Base-by-base conservation (phyloP, 2,888 invertebrate genomes). In the Nomada goodeniana region DNA sequence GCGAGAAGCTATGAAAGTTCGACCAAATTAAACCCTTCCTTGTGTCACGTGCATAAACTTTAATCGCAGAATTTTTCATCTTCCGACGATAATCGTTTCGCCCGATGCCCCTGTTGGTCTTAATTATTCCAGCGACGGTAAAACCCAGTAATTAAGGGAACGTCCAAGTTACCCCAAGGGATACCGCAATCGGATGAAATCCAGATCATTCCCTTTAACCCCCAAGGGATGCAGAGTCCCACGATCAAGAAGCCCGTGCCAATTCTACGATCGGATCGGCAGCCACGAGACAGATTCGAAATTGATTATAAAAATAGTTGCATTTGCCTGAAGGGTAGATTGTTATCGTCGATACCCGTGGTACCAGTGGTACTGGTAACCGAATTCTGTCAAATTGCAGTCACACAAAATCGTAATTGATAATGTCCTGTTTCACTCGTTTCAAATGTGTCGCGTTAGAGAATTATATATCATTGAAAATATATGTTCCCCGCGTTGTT, bases 131-230 rank as follows among this genome's bases (percentile, higher is more conserved):
- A 50, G 44, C 84, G 76, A 86, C 84, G 85, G 81, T 88, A 87
- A 91, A 91, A 90, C 86, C 84, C 79, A 88, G 89, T 92, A 92
- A 92, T 92, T 92, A 92, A 91, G 89, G 91, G 86, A 87, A 87
- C 90, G 89, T 89, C 84, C 88, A 82, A 85, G 83, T 84, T 86
- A 81, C 84, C 90, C 89, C 84, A 71, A 82, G 89, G 90, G 88
- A 89, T 70, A 76, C 53, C 82, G 75, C 73, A 80, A 84, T 76
- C 82, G 87, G 87, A 90, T 89, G 83, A 91, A 92, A 91, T 91
- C 91, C 89, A 89, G 89, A 91, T 90, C 88, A 88, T 86, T 91
- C 91, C 89, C 91, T 85, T 81, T 65, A 65, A 83, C 77, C 89
- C 89, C 86, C 85, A 36, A 26, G 89, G 87, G 85, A 89, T 73